Base-by-base conservation (phyloP, 2,797 vertebrate genomes). In the Rhyacichthys aspro region DNA sequence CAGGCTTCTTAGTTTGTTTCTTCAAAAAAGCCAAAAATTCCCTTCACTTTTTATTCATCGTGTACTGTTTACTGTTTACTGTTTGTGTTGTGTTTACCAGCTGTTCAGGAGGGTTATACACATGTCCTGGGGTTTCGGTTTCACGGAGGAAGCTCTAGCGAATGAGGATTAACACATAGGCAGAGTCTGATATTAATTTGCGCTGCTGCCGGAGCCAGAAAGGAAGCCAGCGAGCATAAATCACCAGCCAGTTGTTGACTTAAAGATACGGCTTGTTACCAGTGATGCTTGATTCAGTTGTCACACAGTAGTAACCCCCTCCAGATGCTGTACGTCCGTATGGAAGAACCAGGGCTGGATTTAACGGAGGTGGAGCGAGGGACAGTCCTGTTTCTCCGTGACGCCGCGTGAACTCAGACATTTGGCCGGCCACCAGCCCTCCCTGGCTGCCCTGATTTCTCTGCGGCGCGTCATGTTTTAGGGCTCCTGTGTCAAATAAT, bases 401-500 rank as follows among this genome's bases (percentile, higher is more conserved):
- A 72, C 66, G 38, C 43, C 3, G 23, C 11, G 41, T 16, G 14
- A 39, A 74, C 43, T 72, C 57, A 59, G 63, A 72, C 44, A 52
- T 38, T 55, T 70, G 74, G 61, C 66, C 12, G 5, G 11, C 17
- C 45, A 46, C 42, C 38, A n/a, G 48, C 37, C 32, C 55, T 43
- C 53, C 48, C 38, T 45, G 59, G 14, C 39, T 45, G 55, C 46
- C 33, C 44, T 7, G 1, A 47, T 73, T 78, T 79, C 57, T 47
- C 15, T 32, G 18, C 8, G 43, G 44, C 63, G 62, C 63, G 32
- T 86, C 79, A 85, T 15, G 42, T 76, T 89, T 74, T 76, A 67
- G 72, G 74, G 66, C 81, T 73, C 70, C 68, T 32, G 56, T 75
- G 76, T 73, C 67, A 79, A 81, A 83, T 75, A 64, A 77, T 81